A percentile compares a stretch with the other conserved stretches of the same genome.
phyloP scores from a whole-genome alignment of 2,797 vertebrate genomes.

The Chloroceryle inda region DNA sequence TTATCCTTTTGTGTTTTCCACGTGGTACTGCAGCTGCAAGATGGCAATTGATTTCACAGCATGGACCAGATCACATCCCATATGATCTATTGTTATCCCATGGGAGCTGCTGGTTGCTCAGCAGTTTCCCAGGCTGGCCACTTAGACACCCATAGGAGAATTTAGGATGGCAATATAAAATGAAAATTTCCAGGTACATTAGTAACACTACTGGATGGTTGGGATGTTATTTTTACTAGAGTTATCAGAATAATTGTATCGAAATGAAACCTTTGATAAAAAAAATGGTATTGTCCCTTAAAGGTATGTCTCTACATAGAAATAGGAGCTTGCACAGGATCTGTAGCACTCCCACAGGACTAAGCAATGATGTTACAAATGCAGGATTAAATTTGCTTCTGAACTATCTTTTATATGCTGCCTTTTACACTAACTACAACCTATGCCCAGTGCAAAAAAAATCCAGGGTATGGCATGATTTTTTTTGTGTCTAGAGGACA shows the following conservation, averaged over 20 bases:
- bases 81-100: background rate
- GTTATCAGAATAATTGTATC: background rate
- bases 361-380: background rate
- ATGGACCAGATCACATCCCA: background rate
- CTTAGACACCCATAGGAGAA: background rate
- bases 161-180: background rate
- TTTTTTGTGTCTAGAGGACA: background rate
- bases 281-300: background rate
- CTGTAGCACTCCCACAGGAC: background rate
- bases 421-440: background rate
- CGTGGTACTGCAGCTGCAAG: background rate
- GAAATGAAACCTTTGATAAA: background rate
- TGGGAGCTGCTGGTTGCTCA: background rate
- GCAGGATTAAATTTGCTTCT: background rate
- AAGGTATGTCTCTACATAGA: background rate
- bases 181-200: background rate
- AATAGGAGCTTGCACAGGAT: background rate
- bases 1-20: background rate
- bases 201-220: background rate
- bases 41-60: background rate
- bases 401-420: background rate
- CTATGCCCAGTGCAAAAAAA: background rate
- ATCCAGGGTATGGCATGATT: background rate
- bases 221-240: background rate
- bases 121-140: background rate